Base-by-base conservation (phyloP, 2,113 vertebrate genomes). In the Tonatia bakeri region DNA sequence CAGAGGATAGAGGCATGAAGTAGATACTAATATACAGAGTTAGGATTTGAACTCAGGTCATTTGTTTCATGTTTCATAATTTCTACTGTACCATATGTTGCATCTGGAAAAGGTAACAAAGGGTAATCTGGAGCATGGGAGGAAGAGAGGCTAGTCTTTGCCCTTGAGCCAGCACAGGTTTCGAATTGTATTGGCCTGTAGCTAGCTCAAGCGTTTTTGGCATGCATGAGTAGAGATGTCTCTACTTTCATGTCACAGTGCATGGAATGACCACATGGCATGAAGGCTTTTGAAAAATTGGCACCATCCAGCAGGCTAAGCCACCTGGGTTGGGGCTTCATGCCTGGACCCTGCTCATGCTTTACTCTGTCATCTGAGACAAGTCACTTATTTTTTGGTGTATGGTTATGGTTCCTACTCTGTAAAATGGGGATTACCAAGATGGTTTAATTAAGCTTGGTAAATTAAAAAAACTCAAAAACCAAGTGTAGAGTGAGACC, bases 401-500 rank as follows among this genome's bases (percentile, higher is more conserved):
- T 83, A 47, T 85, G 67, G 40, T 83, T 73, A 50, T 61, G 64
- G 15, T 87, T 65, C 38, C n/a, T 33, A 26, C 31, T 83, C 12
- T 92, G 8, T 75, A 79, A 88, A 93, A 69, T 87, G 64, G 36
- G 56, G 2, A 56, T 95, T 90, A 47, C 93, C 22, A 67, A 86
- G 19, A 47, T 65, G 40, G 17, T 59, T 93, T 83, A 45, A 24
- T 72, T 69, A 73, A 75, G 15, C 33, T 65, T 54, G 20, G 8
- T 77, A 64, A 50, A 77, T 65, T 94, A 87, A 70, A 36, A 85
- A 69, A 77, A 94, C 24, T 82, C 69, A 75, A 64, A 95, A 86
- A 36, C 43, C 52, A 93, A 33, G 33, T 72, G 8, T 59, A 38
- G n/a, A 79, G 38, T 77, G 61, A 91, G 61, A 90, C 50, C 72